Evolutionary conservation across 2,888 invertebrate species (phyloP).

Genomic region (Amphipoea lucens): DNA sequence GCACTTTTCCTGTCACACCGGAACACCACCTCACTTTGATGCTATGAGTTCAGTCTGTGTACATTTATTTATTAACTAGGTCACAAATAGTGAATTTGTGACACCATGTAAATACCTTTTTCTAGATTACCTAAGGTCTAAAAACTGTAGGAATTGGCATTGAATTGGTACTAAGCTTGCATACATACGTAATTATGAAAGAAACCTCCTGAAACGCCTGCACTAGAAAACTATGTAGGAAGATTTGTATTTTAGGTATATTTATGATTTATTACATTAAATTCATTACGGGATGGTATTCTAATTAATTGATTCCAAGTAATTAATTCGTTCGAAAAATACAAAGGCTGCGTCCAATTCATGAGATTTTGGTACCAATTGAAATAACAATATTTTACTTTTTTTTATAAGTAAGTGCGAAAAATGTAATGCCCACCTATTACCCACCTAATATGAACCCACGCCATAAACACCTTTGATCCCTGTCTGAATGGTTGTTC

Average conservation of each 20-base stretch:
- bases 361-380: not conserved
- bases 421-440: no score
- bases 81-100: not conserved
- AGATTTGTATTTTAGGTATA: not conserved
- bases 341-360: not conserved
- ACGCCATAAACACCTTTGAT: not conserved
- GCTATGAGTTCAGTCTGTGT: not conserved
- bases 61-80: not conserved
- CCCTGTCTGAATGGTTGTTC: not conserved
- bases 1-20: not conserved
- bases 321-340: constrained; percentile 18
- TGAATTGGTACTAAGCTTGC: no score
- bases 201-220: not conserved
- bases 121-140: no score
- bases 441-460: not conserved
- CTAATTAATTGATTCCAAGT: constrained; percentile 1
- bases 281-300: not conserved
- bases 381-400: not conserved
- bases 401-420: not conserved
- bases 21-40: not conserved
- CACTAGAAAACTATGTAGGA: not conserved
- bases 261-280: constrained; percentile 17
- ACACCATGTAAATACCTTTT: no score
- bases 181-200: not conserved
- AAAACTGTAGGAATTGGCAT: no score